These are phyloP conservation scores for Odontophorus gujanensis DNA, from an alignment of 2,113 vertebrate species.

Conservation along the genomic window DNA sequence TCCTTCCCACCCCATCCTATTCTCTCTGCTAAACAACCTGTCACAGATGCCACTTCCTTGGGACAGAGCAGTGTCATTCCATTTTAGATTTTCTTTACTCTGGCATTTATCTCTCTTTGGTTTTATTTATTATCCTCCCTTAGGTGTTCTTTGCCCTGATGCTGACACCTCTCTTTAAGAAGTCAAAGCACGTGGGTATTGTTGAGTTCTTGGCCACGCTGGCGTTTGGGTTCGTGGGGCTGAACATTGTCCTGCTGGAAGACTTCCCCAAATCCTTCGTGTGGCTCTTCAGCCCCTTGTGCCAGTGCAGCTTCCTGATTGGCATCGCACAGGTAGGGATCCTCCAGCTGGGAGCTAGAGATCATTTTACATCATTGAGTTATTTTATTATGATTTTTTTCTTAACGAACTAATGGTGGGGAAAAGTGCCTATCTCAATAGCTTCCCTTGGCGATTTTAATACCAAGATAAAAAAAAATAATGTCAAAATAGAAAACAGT, in stretches of 20 bases:
- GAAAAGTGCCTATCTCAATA: neutral
- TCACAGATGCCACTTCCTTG: accelerated
- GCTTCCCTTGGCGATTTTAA: neutral
- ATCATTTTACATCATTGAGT: neutral
- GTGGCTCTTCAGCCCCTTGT: slow-evolving; percentile 93
- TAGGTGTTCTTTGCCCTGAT: slow-evolving; percentile 97
- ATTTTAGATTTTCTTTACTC: neutral
- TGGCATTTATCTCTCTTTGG: neutral
- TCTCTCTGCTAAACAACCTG: neutral
- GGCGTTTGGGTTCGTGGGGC: slow-evolving; percentile 90
- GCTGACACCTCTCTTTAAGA: slow-evolving; percentile 95
- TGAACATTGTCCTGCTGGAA: slow-evolving; percentile 89
- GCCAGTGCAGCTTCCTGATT: slow-evolving; percentile 93
- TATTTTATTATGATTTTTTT: neutral
- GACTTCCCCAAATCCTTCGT: slow-evolving; percentile 91
- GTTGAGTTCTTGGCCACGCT: slow-evolving; percentile 93
- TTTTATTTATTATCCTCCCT: neutral
- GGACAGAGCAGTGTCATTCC: neutral
- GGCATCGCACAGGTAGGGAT: slow-evolving; percentile 90
- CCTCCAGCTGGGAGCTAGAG: accelerated
- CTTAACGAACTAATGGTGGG: neutral
- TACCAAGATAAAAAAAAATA: neutral
- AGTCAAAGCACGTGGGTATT: slow-evolving; percentile 93
- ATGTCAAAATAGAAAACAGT: too few species aligned
- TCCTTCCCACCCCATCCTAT: neutral